These are phyloP conservation scores for Erpornis zantholeuca DNA, from an alignment of 2,113 vertebrate genomes.

Conservation along the genomic window DNA sequence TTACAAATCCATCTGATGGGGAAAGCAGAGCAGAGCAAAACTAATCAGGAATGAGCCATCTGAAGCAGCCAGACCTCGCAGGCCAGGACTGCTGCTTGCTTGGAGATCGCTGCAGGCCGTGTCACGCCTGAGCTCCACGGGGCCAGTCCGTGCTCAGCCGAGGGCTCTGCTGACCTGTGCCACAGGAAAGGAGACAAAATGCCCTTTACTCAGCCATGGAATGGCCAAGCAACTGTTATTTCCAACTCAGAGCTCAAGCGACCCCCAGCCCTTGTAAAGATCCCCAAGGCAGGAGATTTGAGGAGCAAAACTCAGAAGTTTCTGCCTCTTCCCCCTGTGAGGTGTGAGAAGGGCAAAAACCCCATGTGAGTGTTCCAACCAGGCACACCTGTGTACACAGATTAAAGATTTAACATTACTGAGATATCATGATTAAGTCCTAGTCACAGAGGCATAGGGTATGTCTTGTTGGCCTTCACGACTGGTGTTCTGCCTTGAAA, in stretches of 20 bases:
- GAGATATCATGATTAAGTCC: not conserved
- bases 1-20: not conserved
- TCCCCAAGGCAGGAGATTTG: not conserved
- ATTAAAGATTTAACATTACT: not conserved
- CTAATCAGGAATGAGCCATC: not conserved
- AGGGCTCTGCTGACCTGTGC: not conserved
- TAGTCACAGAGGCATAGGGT: not conserved
- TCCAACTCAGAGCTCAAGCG: not conserved
- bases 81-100: not conserved
- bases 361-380: not conserved
- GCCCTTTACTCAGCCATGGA: not conserved
- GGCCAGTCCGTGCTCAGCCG: not conserved
- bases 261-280: not conserved
- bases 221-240: accelerated
- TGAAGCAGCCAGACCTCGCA: not conserved
- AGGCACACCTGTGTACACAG: not conserved
- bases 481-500: not conserved
- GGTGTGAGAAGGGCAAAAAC: not conserved
- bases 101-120: not conserved
- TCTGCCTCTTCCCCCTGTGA: not conserved
- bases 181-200: not conserved
- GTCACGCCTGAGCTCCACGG: not conserved
- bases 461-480: not conserved
- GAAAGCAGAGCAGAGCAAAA: not conserved
- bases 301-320: not conserved